Evolutionary conservation across 2,888 invertebrate species (phyloP), one percentile per base, ranked within the genome.

Genomic region (Eupsilia transversa): DNA sequence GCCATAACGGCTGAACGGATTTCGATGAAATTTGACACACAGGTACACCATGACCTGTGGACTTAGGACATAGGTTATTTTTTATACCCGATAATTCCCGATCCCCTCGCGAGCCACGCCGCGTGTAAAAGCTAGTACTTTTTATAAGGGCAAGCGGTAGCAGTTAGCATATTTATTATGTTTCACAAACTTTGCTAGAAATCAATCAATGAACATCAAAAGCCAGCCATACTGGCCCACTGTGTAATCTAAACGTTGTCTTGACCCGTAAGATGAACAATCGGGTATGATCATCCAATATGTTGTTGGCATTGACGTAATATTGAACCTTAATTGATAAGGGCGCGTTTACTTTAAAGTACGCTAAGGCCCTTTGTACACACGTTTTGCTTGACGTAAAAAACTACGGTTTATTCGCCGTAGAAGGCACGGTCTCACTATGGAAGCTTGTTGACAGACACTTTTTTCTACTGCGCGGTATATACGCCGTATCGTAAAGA

Each of bases 211-310:
- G 20, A 33, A 27, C n/a, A 20, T 27, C 38, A 60, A 49, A 30
- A n/a, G 30, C 6, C 17, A 46, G 17, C 52, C 59, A 41, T 27
- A 57, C 54, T 64, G 35, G n/a, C 6, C 52, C 30, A 43, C 4
- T 52, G 57, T 69, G 38, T 74, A 27, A 17, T n/a, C 12, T n/a
- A 23, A 41, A 60, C 2, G 27, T 54, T 57, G 60, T 61, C 46
- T 76, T 46, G 64, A 77, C 33, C 64, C 14, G 30, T 56, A 23
- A 67, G 27, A 33, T 3, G 35, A 61, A n/a, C 35, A 43, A 49
- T 49, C n/a, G 60, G n/a, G 43, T 54, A 78, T 38, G 49, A 38
- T 57, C 30, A 63, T 38, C 49, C 43, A 56, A 72, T 77, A 66
- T 52, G 56, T 66, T 61, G 23, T 77, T 43, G 35, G 43, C 61